These are phyloP conservation scores for Apus apus DNA, from an alignment of 2,113 vertebrate genomes.

Conservation along the genomic window DNA sequence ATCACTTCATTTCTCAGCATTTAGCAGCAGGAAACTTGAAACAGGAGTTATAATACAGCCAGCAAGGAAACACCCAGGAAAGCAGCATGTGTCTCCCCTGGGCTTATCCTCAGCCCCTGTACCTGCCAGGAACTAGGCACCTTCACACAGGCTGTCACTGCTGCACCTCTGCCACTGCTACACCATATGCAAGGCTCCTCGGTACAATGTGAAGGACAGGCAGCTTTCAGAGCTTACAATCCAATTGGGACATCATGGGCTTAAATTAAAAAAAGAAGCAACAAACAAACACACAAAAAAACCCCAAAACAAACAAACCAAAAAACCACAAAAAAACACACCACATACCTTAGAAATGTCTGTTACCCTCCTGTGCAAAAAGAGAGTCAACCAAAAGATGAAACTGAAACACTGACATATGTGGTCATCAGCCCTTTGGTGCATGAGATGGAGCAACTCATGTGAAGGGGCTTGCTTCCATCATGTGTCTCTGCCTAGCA, in stretches of 20 bases:
- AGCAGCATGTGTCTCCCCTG: not conserved
- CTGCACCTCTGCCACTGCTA: not conserved
- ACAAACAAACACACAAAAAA: too few relatives aligned
- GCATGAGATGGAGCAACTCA: rapidly evolving
- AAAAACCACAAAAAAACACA: too few relatives aligned
- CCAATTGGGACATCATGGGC: rapidly evolving
- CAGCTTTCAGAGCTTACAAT: not conserved
- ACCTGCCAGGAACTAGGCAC: not conserved
- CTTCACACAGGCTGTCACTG: rapidly evolving
- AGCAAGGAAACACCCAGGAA: not conserved
- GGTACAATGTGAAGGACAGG: not conserved
- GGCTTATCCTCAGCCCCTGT: not conserved
- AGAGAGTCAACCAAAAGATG: not conserved
- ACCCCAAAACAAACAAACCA: not conserved
- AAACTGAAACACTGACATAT: not conserved
- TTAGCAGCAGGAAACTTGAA: not conserved
- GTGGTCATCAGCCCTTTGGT: not conserved
- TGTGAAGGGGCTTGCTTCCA: not conserved
- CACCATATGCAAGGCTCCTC: rapidly evolving
- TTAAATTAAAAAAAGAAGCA: not conserved
- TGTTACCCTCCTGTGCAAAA: not conserved
- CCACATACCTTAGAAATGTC: not conserved
- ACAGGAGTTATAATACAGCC: not conserved
- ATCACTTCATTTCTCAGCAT: not conserved
- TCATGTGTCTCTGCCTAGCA: not conserved